Evolutionary conservation across 2,888 invertebrate genomes (phyloP).

Genomic region (Sinhomidia bicolor): DNA sequence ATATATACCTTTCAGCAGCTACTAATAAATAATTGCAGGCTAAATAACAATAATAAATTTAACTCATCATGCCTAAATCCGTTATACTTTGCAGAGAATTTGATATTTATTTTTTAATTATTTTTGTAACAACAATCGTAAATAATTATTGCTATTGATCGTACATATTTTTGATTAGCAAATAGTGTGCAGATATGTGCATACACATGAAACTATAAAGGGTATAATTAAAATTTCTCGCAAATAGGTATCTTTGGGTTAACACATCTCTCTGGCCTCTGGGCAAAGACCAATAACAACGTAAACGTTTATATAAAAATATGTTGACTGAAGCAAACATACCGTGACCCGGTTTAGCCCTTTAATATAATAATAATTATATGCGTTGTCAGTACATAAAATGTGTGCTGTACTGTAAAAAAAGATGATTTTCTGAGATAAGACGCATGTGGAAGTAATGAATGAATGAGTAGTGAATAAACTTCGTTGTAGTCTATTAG

Average conservation of each 20-base stretch:
- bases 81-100: too few relatives aligned
- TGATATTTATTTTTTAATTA: too few relatives aligned
- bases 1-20: too few relatives aligned
- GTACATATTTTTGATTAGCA: background rate
- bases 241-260: background rate
- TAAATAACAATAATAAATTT: too few relatives aligned
- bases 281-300: background rate
- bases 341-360: slow-evolving; percentile 41
- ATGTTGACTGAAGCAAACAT: slow-evolving; percentile 4
- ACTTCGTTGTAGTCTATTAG: background rate
- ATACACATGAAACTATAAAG: background rate
- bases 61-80: too few relatives aligned
- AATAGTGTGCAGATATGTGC: background rate
- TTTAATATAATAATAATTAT: background rate
- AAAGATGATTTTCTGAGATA: background rate
- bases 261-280: background rate
- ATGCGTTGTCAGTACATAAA: background rate
- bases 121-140: too few relatives aligned
- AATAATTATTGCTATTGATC: too few relatives aligned
- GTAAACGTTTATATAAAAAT: background rate
- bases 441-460: background rate
- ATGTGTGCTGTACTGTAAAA: background rate
- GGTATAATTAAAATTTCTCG: background rate
- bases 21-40: too few relatives aligned
- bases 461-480: background rate